Conservation (phyloP, 1,140 invertebrate species). For the Helicoverpa armigera region DNA sequence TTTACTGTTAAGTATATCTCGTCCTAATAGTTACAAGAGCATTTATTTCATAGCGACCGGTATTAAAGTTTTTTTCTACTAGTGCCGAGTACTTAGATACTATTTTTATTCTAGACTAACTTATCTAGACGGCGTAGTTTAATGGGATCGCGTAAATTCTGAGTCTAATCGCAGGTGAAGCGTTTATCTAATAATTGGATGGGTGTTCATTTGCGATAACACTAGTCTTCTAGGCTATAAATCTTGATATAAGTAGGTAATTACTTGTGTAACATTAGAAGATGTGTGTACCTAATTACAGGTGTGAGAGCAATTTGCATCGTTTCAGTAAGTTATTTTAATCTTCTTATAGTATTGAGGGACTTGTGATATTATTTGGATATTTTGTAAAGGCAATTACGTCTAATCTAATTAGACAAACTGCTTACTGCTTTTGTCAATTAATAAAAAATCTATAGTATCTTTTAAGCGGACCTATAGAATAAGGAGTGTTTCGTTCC, state of each 20-base stretch:
- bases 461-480: too few relatives aligned
- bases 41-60: background rate
- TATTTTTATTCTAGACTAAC: conserved; percentile 24
- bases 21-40: conserved; percentile 10
- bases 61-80: conserved; percentile 9
- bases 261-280: conserved; percentile 8
- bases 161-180: conserved; percentile 29
- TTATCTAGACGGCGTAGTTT: background rate
- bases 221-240: conserved; percentile 18
- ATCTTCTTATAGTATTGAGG: too few relatives aligned
- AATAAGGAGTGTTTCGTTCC: too few relatives aligned
- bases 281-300: background rate
- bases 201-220: conserved; percentile 32
- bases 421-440: too few relatives aligned
- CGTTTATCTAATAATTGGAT: conserved; percentile 30
- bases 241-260: conserved; percentile 35
- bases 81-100: background rate
- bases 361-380: too few relatives aligned
- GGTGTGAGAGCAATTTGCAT: background rate
- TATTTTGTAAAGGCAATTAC: too few relatives aligned
- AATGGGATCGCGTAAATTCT: conserved; percentile 32
- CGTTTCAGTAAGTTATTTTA: background rate
- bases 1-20: background rate
- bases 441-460: too few relatives aligned
- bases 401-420: too few relatives aligned